These are phyloP conservation scores for Mycteria americana DNA, from an alignment of 2,797 vertebrate species.

Conservation along the genomic window DNA sequence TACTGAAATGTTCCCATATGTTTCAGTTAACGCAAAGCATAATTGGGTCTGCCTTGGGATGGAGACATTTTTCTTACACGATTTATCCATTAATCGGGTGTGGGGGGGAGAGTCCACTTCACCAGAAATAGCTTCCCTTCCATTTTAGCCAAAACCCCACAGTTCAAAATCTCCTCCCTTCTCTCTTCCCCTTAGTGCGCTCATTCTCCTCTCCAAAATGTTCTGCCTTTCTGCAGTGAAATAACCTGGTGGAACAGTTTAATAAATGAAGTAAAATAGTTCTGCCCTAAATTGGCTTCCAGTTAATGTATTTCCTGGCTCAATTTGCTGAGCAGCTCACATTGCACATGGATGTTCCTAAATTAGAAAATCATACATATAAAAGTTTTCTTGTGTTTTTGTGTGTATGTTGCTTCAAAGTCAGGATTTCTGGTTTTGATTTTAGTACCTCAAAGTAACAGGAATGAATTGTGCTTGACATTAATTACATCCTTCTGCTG, in stretches of 20 bases:
- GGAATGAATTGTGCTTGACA: constrained; percentile 52
- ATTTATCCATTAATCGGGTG: constrained; percentile 39
- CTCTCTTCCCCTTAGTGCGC: background rate
- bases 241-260: constrained; percentile 11
- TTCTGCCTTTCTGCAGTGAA: constrained; percentile 12
- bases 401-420: constrained; percentile 9
- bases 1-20: constrained; percentile 61
- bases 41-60: constrained; percentile 53
- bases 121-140: constrained; percentile 33
- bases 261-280: constrained; percentile 21
- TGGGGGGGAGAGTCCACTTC: background rate
- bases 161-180: background rate
- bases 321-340: constrained; percentile 18
- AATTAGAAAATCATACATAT: constrained; percentile 2
- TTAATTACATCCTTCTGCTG: constrained; percentile 61
- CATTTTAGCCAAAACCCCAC: background rate
- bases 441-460: constrained; percentile 50
- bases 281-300: constrained; percentile 30
- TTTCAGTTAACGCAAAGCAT: constrained; percentile 48
- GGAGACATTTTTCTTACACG: constrained; percentile 40
- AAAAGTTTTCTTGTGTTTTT: constrained; percentile 17
- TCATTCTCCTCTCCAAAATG: background rate
- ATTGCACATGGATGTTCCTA: background rate
- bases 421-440: constrained; percentile 56
- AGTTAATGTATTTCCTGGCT: constrained; percentile 42